Base-by-base conservation (phyloP, 2,113 vertebrate genomes). In the Dolichallabes microphthalmus region DNA sequence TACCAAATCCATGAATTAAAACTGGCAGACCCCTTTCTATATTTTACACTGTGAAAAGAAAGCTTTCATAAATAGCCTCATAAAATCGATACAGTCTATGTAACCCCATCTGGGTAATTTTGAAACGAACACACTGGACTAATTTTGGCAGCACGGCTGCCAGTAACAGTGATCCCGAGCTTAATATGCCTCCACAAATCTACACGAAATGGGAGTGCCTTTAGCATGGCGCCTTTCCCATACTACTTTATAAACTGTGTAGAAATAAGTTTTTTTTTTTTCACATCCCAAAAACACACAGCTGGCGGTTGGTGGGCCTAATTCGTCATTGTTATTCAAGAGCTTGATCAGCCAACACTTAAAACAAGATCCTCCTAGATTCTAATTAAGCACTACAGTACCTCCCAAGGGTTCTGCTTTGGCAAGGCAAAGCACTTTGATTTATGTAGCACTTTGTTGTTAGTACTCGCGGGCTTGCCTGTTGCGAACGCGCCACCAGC, bases 331-430 rank as follows among this genome's bases (percentile, higher is more conserved):
- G 93, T 95, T 94, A 94, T 95, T 94, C 94, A 90, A 89, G 92
- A 87, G 90, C 90, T 93, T 86, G 87, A 91, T 94, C 93, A 94
- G 92, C 94, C 94, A 86, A 91, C 91, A 93, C 93, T 95, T 95
- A 94, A 94, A 95, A 94, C 94, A 93, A 92, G 94, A 95, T 94
- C 93, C 93, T 95, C 92, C 93, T 94, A 94, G 93, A 95, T 95
- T 95, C 94, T 95, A 95, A 95, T 95, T 94, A 95, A 94, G 93
- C 92, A 91, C 93, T 91, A 91, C 93, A 93, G 93, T 94, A 92
- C 90, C 91, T 95, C 94, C 93, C 94, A 92, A 89, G 93, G 94
- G 94, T 86, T 86, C 88, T 81, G 89, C 90, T 92, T 92, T 92
- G 93, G 93, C 93, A 93, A 92, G 93, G 91, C 92, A 93, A 95